Conservation (phyloP, 92 coral and sea anemone species). For the Desmophyllum pertusum region DNA sequence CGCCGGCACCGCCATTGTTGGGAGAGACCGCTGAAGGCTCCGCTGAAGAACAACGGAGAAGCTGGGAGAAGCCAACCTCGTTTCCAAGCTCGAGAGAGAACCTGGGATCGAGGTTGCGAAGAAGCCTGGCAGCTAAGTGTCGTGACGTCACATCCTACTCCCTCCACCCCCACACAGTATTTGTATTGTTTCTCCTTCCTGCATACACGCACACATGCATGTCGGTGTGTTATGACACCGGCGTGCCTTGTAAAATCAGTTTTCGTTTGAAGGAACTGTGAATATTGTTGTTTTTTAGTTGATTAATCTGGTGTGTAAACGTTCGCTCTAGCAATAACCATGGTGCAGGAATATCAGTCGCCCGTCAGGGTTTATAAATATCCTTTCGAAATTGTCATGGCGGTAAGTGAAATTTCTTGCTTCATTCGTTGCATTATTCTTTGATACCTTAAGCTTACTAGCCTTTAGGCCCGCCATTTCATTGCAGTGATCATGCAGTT, state of each 20-base stretch:
- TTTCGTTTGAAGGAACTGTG: slow-evolving; percentile 8
- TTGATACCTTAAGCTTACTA: too few species aligned
- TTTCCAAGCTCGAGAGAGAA: too few species aligned
- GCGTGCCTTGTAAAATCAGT: slow-evolving; percentile 12
- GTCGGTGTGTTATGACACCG: slow-evolving; percentile 38
- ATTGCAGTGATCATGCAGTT: background rate
- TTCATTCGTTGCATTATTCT: background rate
- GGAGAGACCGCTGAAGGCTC: too few species aligned
- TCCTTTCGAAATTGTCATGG: slow-evolving; percentile 99
- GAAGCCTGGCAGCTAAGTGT: background rate
- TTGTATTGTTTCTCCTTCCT: background rate
- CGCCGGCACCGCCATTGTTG: too few species aligned
- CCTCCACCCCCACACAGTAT: background rate
- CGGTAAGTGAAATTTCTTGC: slow-evolving; percentile 71
- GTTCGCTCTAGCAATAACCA: slow-evolving; percentile 27
- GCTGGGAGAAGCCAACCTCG: too few species aligned
- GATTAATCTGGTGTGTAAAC: background rate
- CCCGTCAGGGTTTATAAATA: slow-evolving; percentile 98
- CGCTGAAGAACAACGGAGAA: too few species aligned
- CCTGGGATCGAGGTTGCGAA: background rate
- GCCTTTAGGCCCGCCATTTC: background rate
- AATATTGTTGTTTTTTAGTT: background rate
- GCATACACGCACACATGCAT: background rate
- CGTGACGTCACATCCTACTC: slow-evolving; percentile 21
- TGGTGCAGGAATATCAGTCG: slow-evolving; percentile 99